Percentiles rank a stretch among this genome's conserved stretches.
Evolutionary conservation across 2,888 invertebrate species (phyloP).

Genomic region (Macrophya annulata): DNA sequence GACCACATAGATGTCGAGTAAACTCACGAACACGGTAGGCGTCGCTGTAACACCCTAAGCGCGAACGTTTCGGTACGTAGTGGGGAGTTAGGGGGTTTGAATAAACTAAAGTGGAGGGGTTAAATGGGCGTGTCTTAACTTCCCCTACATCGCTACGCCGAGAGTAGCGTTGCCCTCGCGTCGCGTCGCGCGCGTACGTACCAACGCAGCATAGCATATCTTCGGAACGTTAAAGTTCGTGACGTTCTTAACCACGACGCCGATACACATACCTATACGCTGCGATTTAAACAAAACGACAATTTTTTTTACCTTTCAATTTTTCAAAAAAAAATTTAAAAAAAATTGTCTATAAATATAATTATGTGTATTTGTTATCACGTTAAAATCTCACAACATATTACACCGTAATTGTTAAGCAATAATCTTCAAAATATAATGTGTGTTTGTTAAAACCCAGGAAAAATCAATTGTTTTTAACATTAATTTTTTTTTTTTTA

Average conservation of each 20-base stretch:
- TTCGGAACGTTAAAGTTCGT: background rate
- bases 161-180: slow-evolving; percentile 30
- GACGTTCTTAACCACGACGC: slow-evolving; percentile 56
- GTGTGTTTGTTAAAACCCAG: no score
- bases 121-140: slow-evolving; percentile 74
- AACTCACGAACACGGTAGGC: slow-evolving; percentile 72
- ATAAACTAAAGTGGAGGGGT: slow-evolving; percentile 78
- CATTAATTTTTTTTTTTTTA: background rate
- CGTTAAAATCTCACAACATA: no score
- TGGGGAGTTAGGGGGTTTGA: slow-evolving; percentile 66
- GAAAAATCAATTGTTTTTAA: background rate
- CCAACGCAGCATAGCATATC: background rate
- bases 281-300: background rate
- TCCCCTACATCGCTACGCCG: slow-evolving; percentile 70
- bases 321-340: background rate
- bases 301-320: background rate
- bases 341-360: background rate
- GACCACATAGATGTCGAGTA: slow-evolving; percentile 46
- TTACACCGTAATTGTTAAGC: no score
- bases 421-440: no score
- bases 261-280: slow-evolving; percentile 15
- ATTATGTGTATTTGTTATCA: no score
- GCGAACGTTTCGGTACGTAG: slow-evolving; percentile 73
- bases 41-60: slow-evolving; percentile 76
- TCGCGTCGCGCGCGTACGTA: slow-evolving; percentile 5